Percentiles rank a stretch among this genome's conserved stretches.
phyloP scores from a whole-genome alignment of 2,797 vertebrate genomes.

The Hephaestus fuliginosus region DNA sequence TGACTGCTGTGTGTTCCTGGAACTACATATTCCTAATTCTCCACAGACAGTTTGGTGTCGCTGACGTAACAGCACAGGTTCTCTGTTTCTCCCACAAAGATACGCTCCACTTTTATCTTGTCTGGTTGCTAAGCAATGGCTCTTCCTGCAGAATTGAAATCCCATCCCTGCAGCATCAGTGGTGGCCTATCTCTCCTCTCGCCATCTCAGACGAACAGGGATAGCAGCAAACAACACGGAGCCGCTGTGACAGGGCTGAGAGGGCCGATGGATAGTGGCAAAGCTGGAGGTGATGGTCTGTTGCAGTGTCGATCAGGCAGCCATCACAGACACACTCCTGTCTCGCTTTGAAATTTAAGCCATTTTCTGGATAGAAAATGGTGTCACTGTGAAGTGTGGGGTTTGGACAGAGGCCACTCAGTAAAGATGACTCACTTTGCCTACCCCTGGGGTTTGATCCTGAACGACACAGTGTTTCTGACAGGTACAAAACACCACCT shows the following conservation, averaged over 20 bases:
- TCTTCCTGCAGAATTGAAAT: constrained; percentile 78
- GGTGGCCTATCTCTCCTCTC: constrained; percentile 55
- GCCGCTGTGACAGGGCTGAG: constrained; percentile 38
- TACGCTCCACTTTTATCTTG: constrained; percentile 73
- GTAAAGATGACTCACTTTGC: not conserved
- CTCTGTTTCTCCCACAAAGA: constrained; percentile 52
- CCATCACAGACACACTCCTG: constrained; percentile 25
- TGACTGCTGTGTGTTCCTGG: constrained; percentile 12
- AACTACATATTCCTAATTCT: constrained; percentile 22
- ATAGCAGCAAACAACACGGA: constrained; percentile 55
- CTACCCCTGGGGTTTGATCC: not conserved
- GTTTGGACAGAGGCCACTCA: constrained; percentile 4
- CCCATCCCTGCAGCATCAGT: constrained; percentile 71
- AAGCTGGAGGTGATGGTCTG: constrained; percentile 24
- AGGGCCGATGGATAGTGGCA: constrained; percentile 11
- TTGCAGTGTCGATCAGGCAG: constrained; percentile 31
- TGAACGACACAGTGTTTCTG: not conserved
- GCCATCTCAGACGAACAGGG: constrained; percentile 55
- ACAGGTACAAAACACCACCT: constrained; percentile 59
- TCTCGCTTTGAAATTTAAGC: constrained; percentile 10
- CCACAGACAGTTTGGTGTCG: constrained; percentile 45
- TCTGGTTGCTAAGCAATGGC: constrained; percentile 86
- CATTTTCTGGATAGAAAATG: constrained; percentile 4
- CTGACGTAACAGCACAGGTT: constrained; percentile 68
- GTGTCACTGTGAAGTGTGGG: constrained; percentile 8